These are phyloP conservation scores for Enchytraeus crypticus DNA, from an alignment of 2,888 invertebrate genomes.

Conservation along the genomic window DNA sequence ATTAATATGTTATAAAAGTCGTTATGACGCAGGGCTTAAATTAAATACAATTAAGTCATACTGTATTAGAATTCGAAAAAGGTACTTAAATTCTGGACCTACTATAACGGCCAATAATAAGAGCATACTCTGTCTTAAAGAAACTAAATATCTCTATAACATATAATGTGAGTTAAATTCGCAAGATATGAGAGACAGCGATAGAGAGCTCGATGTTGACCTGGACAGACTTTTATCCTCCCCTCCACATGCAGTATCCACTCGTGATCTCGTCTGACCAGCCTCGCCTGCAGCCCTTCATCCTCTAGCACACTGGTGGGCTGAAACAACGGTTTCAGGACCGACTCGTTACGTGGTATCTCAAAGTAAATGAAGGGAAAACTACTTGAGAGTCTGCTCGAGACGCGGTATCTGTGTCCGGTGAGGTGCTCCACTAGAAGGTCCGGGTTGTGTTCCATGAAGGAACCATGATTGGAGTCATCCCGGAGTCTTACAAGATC, in stretches of 20 bases:
- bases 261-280: conserved; percentile 26
- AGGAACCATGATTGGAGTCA: conserved; percentile 8
- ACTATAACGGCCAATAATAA: too few relatives aligned
- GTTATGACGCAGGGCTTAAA: neutral
- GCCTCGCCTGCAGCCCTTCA: conserved; percentile 32
- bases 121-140: too few relatives aligned
- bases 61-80: too few relatives aligned
- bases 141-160: too few relatives aligned
- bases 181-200: too few relatives aligned
- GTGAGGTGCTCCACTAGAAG: conserved; percentile 18
- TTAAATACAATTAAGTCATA: neutral
- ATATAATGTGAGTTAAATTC: too few relatives aligned
- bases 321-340: conserved; percentile 34
- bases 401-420: conserved; percentile 16
- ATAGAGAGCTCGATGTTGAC: too few relatives aligned
- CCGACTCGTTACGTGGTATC: conserved; percentile 32
- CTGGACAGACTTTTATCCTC: conserved; percentile 24
- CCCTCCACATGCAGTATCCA: conserved; percentile 24
- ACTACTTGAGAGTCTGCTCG: conserved; percentile 19
- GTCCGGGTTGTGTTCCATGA: conserved; percentile 18
- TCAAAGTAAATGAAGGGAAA: conserved; percentile 30
- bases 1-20: too few relatives aligned
- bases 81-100: too few relatives aligned
- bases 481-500: conserved; percentile 17
- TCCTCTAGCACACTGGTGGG: conserved; percentile 31